Percentiles rank a stretch among this genome's conserved stretches.
Evolutionary conservation across 2,888 invertebrate species (phyloP).

Genomic region (Sphecodes monilicornis): DNA sequence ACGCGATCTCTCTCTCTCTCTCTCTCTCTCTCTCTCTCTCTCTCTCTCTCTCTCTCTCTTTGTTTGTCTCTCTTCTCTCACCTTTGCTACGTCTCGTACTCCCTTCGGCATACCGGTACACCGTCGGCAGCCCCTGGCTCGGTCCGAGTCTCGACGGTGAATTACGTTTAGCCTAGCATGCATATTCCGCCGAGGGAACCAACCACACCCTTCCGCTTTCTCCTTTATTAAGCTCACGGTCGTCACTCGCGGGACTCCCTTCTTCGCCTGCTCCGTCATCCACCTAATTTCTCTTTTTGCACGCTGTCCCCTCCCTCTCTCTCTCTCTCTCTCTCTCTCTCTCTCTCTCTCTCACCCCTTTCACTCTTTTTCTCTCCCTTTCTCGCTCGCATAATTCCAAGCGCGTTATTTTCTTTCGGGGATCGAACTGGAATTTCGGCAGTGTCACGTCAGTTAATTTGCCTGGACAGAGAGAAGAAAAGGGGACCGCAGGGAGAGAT

Average conservation of each 20-base stretch:
- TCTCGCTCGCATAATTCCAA: neutral
- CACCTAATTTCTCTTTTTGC: slow-evolving; percentile 22
- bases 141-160: slow-evolving; percentile 52
- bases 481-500: too few relatives aligned
- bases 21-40: neutral
- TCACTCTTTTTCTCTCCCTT: neutral
- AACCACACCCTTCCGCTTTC: slow-evolving; percentile 54
- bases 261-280: slow-evolving; percentile 15
- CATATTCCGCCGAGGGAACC: slow-evolving; percentile 66
- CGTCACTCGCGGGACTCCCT: slow-evolving; percentile 18
- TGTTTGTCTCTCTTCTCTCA: neutral
- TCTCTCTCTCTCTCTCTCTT: neutral
- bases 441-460: slow-evolving; percentile 45
- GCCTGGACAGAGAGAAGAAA: neutral
- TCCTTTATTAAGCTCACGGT: slow-evolving; percentile 47
- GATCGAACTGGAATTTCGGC: slow-evolving; percentile 12
- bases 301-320: too few relatives aligned
- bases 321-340: neutral
- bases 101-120: neutral
- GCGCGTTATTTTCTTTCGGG: neutral
- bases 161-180: slow-evolving; percentile 72
- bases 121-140: slow-evolving; percentile 7
- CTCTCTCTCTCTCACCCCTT: neutral
- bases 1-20: neutral
- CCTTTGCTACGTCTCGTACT: neutral